Conservation (phyloP, 2,797 vertebrate genomes). For the Rhodeus uyekii region DNA sequence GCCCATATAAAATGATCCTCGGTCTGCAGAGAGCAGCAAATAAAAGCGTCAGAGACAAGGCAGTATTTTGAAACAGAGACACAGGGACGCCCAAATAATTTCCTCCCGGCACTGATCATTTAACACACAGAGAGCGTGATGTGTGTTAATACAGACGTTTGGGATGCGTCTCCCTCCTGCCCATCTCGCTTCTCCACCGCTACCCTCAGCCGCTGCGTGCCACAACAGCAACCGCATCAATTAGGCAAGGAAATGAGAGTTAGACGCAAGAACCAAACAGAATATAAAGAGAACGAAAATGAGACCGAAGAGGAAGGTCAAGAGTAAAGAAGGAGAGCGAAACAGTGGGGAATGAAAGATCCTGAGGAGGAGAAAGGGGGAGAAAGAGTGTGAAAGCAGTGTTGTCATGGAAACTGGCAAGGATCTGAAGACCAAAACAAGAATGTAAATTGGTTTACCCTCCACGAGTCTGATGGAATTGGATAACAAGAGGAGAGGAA, state of each 20-base stretch:
- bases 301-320: slow-evolving; percentile 68
- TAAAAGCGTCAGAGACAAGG: background rate
- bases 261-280: slow-evolving; percentile 59
- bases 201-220: slow-evolving; percentile 53
- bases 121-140: slow-evolving; percentile 13
- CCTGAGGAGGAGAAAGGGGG: slow-evolving; percentile 59
- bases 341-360: slow-evolving; percentile 61
- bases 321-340: slow-evolving; percentile 53
- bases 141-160: slow-evolving; percentile 33
- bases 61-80: slow-evolving; percentile 17
- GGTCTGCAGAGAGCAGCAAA: background rate
- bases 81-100: slow-evolving; percentile 27
- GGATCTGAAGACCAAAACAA: slow-evolving; percentile 85
- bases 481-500: slow-evolving; percentile 67
- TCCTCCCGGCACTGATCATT: slow-evolving; percentile 30
- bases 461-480: slow-evolving; percentile 72
- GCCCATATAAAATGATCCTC: background rate
- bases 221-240: slow-evolving; percentile 64
- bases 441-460: slow-evolving; percentile 87
- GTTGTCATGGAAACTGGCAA: slow-evolving; percentile 94
- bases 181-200: background rate
- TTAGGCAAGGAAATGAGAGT: slow-evolving; percentile 68
- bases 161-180: background rate
- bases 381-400: slow-evolving; percentile 81
- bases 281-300: slow-evolving; percentile 65